Conservation (phyloP, 2,888 invertebrate genomes). For the Ophonus ardosiacus region DNA sequence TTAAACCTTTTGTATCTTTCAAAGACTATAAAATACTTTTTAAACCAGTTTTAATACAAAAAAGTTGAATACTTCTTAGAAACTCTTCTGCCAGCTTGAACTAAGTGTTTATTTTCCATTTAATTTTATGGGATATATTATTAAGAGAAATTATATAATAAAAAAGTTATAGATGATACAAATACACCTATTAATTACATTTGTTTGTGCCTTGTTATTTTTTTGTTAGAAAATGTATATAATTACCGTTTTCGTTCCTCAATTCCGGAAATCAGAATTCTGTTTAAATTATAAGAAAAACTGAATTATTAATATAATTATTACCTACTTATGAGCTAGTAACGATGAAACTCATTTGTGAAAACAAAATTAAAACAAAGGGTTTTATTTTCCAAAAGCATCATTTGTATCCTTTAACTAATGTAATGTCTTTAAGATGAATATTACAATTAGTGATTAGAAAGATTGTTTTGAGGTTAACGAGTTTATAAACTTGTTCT, state of each 20-base stretch:
- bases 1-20: neutral
- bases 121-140: slow-evolving; percentile 9
- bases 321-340: neutral
- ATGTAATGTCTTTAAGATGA: slow-evolving; percentile 1
- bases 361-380: no score
- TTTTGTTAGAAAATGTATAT: neutral
- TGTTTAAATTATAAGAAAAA: neutral
- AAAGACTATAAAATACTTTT: neutral
- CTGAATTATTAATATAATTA: neutral
- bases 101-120: neutral
- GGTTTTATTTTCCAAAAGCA: neutral
- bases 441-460: slow-evolving; percentile 5
- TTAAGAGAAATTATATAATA: slow-evolving; percentile 4
- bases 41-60: neutral
- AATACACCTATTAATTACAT: neutral
- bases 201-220: neutral
- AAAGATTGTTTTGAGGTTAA: neutral
- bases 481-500: neutral
- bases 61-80: neutral
- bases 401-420: neutral
- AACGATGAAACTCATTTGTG: neutral
- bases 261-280: neutral
- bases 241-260: neutral
- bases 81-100: neutral
- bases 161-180: neutral